These are phyloP conservation scores for Siniperca scherzeri DNA, from an alignment of 2,797 vertebrate genomes.

Conservation along the genomic window DNA sequence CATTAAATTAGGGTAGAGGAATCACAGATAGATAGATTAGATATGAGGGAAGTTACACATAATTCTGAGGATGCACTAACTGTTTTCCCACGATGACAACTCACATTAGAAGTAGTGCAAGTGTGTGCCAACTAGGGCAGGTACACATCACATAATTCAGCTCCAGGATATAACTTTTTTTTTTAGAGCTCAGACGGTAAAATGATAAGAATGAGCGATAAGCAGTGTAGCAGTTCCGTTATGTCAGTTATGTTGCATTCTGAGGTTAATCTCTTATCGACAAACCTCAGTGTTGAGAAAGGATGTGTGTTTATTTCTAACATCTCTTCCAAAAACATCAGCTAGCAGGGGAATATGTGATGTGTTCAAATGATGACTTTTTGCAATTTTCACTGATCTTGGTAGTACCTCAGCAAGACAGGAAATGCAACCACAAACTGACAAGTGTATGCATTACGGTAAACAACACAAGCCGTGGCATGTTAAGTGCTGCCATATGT, in stretches of 20 bases:
- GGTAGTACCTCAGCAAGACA: constrained; percentile 21
- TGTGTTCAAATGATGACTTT: constrained; percentile 10
- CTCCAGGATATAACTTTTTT: not conserved
- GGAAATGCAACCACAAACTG: constrained; percentile 49
- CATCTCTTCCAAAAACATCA: constrained; percentile 5
- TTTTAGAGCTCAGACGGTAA: not conserved
- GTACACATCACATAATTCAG: constrained; percentile 15
- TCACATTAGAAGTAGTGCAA: not conserved
- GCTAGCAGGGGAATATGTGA: not conserved
- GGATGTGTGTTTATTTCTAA: not conserved
- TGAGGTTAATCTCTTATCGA: not conserved
- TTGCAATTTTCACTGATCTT: not conserved
- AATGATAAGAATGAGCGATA: constrained; percentile 22
- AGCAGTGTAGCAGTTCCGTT: not conserved
- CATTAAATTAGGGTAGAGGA: not conserved
- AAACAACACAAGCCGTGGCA: constrained; percentile 34
- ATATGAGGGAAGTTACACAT: not conserved
- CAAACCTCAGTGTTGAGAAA: not conserved
- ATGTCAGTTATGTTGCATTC: not conserved
- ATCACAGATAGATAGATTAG: not conserved
- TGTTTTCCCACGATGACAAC: not conserved
- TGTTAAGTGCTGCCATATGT: constrained; percentile 56
- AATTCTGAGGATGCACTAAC: not conserved
- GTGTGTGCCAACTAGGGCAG: constrained; percentile 1
- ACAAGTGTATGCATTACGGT: constrained; percentile 37